Base-by-base conservation (phyloP, 2,888 invertebrate genomes). In the Gasteruption jaculator region DNA sequence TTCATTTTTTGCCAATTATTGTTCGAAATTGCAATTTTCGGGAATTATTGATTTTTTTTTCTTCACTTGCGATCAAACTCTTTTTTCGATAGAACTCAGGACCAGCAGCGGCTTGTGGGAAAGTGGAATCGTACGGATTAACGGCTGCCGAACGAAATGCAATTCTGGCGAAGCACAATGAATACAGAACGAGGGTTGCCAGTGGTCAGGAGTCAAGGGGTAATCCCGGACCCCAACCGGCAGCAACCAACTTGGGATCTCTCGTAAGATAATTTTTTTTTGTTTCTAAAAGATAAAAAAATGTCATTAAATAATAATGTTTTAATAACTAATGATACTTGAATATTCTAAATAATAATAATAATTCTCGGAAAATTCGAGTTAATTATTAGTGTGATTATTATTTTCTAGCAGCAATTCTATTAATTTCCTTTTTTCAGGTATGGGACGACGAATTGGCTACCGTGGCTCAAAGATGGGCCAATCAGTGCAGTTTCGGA, bases 361-460 rank as follows among this genome's bases (percentile, higher is more conserved):
- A n/a, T n/a, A n/a, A n/a, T n/a, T n/a, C n/a, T n/a, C n/a, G n/a
- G n/a, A n/a, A n/a, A n/a, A n/a, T n/a, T n/a, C n/a, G n/a, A n/a
- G n/a, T n/a, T n/a, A n/a, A n/a, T n/a, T n/a, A n/a, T n/a, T n/a
- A n/a, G n/a, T n/a, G n/a, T n/a, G n/a, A n/a, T n/a, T n/a, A n/a
- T n/a, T n/a, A n/a, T n/a, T n/a, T n/a, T n/a, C n/a, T n/a, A n/a
- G n/a, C n/a, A n/a, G n/a, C n/a, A n/a, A n/a, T n/a, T n/a, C n/a
- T n/a, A n/a, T n/a, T n/a, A n/a, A n/a, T n/a, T n/a, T n/a, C n/a
- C n/a, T n/a, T n/a, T n/a, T n/a, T 42, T 37, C 41, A 58, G 57
- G 41, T 42, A 41, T 75, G 74, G 74, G 70, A 73, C 52, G 56
- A 63, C 16, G 74, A 75, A 53, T 58, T 75, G 30, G 72, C 72